Evolutionary conservation across 2,888 invertebrate species (phyloP).

Genomic region (Drosophila subquinaria): DNA sequence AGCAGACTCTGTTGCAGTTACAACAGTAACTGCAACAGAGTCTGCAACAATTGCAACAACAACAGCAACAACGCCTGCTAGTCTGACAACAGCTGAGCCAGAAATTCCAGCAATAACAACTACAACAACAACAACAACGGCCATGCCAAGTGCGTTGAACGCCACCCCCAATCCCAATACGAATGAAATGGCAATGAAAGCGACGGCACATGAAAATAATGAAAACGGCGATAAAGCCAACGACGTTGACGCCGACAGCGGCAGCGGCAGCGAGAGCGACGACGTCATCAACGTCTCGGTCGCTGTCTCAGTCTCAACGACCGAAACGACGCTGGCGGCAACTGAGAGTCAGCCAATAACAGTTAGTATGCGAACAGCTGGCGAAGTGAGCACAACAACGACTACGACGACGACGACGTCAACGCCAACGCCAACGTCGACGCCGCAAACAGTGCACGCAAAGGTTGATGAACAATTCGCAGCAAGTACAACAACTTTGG

Average conservation of each 20-base stretch:
- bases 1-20: too few relatives aligned
- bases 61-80: slow-evolving; percentile 15
- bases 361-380: slow-evolving; percentile 77
- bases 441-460: slow-evolving; percentile 38
- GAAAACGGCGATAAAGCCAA: slow-evolving; percentile 55
- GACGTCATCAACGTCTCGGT: slow-evolving; percentile 48
- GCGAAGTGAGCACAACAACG: slow-evolving; percentile 63
- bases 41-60: slow-evolving; percentile 11
- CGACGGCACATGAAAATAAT: slow-evolving; percentile 50
- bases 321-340: slow-evolving; percentile 44
- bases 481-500: slow-evolving; percentile 44
- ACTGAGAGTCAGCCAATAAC: slow-evolving; percentile 62
- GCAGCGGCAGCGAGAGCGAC: slow-evolving; percentile 23
- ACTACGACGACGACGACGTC: slow-evolving; percentile 21
- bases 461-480: slow-evolving; percentile 49
- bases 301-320: slow-evolving; percentile 38
- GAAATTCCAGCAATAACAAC: slow-evolving; percentile 29
- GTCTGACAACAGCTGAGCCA: slow-evolving; percentile 46
- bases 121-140: slow-evolving; percentile 34
- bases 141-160: slow-evolving; percentile 52
- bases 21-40: slow-evolving; percentile 12
- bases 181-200: slow-evolving; percentile 65
- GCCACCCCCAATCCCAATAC: slow-evolving; percentile 45
- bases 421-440: slow-evolving; percentile 27
- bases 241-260: slow-evolving; percentile 35